Conservation (phyloP, 2,113 vertebrate species). For the Circaetus gallicus region DNA sequence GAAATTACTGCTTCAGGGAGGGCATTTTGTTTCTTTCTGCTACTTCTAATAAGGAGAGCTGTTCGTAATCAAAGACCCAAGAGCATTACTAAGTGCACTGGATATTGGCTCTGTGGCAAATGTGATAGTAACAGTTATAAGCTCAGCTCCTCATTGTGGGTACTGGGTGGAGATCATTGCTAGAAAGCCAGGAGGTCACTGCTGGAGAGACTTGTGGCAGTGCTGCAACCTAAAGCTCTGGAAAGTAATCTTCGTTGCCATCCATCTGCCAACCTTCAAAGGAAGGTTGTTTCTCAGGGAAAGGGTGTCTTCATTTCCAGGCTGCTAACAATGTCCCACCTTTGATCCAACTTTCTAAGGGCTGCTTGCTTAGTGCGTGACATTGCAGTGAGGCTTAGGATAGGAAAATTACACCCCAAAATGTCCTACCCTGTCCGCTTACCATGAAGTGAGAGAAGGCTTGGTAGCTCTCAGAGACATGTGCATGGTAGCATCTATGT, state of each 20-base stretch:
- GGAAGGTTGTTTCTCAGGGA: not conserved
- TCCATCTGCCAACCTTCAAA: not conserved
- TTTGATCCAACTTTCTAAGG: not conserved
- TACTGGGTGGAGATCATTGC: not conserved
- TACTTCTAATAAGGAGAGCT: not conserved
- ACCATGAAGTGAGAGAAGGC: not conserved
- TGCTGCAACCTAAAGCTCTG: not conserved
- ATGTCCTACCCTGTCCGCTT: not conserved
- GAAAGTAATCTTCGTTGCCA: not conserved
- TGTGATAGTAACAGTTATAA: not conserved
- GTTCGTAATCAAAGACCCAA: not conserved
- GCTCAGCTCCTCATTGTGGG: not conserved
- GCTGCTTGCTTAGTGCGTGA: not conserved
- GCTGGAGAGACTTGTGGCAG: not conserved
- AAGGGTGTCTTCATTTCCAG: not conserved
- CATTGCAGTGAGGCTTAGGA: not conserved
- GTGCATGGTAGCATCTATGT: not conserved
- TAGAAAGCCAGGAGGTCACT: not conserved
- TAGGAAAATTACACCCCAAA: not conserved
- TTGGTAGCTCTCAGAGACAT: not conserved
- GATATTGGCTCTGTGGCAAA: not conserved
- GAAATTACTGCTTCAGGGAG: not conserved
- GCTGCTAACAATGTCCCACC: not conserved
- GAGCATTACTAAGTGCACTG: not conserved
- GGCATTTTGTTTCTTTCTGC: not conserved